Conservation (phyloP, 2,888 invertebrate species). For the Physocephala rufipes region DNA sequence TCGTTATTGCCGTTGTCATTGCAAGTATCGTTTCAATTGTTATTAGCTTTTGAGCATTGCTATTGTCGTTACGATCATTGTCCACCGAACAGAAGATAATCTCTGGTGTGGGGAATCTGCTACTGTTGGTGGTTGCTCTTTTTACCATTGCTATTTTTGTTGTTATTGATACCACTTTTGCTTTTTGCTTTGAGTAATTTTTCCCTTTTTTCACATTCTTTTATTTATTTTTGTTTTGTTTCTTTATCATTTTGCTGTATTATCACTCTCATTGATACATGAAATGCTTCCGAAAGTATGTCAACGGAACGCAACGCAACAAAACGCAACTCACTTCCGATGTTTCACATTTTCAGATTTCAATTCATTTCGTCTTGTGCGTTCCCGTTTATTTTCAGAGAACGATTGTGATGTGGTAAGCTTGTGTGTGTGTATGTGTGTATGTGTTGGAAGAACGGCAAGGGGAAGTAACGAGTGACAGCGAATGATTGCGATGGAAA, state of each 20-base stretch:
- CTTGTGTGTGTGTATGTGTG: background rate
- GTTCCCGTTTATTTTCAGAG: background rate
- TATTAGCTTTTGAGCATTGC: background rate
- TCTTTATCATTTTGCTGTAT: background rate
- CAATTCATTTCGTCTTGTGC: background rate
- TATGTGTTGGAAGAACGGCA: background rate
- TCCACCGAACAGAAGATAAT: no score
- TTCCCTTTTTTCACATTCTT: slow-evolving; percentile 6
- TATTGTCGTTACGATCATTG: no score
- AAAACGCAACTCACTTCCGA: background rate
- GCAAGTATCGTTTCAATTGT: background rate
- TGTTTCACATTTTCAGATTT: background rate
- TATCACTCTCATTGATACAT: background rate
- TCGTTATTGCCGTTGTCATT: background rate
- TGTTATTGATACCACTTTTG: background rate
- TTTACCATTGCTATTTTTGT: slow-evolving; percentile 7
- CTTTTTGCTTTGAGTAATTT: background rate
- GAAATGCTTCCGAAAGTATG: slow-evolving; percentile 24
- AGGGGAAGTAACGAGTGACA: background rate
- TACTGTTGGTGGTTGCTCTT: background rate
- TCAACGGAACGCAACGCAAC: slow-evolving; percentile 23
- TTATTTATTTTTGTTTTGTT: background rate
- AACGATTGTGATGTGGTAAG: background rate
- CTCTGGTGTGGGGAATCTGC: no score
- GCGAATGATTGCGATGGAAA: background rate